Percentiles rank a stretch among this genome's conserved stretches.
phyloP scores from a whole-genome alignment of 2,888 invertebrate species.

The Camponotus fellah region DNA sequence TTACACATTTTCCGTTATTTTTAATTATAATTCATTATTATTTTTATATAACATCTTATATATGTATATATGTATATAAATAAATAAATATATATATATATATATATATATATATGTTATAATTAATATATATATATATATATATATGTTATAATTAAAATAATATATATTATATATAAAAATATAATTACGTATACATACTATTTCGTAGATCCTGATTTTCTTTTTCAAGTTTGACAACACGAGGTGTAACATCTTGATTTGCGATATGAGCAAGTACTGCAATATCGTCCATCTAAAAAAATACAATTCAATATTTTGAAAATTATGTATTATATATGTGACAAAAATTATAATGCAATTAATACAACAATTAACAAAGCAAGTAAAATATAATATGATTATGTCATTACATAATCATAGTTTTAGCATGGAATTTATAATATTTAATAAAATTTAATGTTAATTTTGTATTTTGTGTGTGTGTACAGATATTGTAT shows the following conservation, averaged over 20 bases:
- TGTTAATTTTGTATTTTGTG: not conserved
- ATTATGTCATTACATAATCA: not conserved
- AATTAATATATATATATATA: no score
- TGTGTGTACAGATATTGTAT: no score
- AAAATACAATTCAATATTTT: not conserved
- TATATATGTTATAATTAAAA: not conserved
- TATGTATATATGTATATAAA: not conserved
- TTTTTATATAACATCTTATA: slow-evolving; percentile 7
- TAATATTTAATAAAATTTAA: not conserved
- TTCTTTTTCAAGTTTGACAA: slow-evolving; percentile 88
- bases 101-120: no score
- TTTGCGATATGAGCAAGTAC: slow-evolving; percentile 87
- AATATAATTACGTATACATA: slow-evolving; percentile 68
- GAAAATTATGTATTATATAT: no score
- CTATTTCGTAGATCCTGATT: slow-evolving; percentile 84
- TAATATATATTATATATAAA: not conserved
- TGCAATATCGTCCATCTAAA: slow-evolving; percentile 90
- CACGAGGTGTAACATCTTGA: slow-evolving; percentile 87
- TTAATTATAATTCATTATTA: not conserved
- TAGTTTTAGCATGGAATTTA: not conserved
- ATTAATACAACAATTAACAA: no score
- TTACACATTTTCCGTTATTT: not conserved
- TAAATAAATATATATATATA: no score
- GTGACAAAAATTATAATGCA: no score
- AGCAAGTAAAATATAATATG: not conserved